Evolutionary conservation across 53 echinoderm and acorn worm species (phyloP), one percentile per base, ranked within the genome.

Genomic region (Glandiceps talaboti): DNA sequence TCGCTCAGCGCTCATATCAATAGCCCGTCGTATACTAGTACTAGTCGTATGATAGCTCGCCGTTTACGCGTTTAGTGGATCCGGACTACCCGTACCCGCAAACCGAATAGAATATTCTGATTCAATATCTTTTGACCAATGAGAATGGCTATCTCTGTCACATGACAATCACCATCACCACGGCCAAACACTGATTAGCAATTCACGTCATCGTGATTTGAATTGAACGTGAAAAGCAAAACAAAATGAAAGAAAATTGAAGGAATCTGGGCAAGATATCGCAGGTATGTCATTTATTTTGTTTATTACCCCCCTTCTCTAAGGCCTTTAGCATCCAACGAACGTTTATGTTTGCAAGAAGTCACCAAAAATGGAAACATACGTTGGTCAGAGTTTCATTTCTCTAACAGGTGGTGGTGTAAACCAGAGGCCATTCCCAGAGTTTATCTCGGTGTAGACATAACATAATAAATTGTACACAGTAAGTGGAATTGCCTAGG

Each of bases 81-180:
- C n/a, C n/a, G n/a, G n/a, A n/a, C n/a, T n/a, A n/a, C n/a, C n/a
- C 64, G 20, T 45, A 6, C 64, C 64, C 64, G 6, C 6, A 12
- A 20, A 45, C 20, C 6, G 20, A 12, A 45, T 45, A 20, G 64
- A 45, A 45, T 45, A 20, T 45, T 45, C 64, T 20, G 20, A 45
- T 45, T 45, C 20, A 45, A 12, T 20, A 20, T 45, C 64, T 45
- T 45, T 45, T 45, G 64, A 12, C 64, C 64, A 45, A 45, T 45
- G 64, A 20, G 6, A 20, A 20, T 12, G 6, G 64, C 20, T 12
- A 20, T 20, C 6, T 20, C 64, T 45, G 20, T 20, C 85, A 85
- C 80, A 30, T 85, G 85, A 85, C 79, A 32, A 32, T 85, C 85
- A 80, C 85, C 85, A 85, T 85, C 84, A 85, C 85, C 80, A 85